phyloP scores from a whole-genome alignment of 2,113 vertebrate genomes.

The Toxotes jaculatrix region DNA sequence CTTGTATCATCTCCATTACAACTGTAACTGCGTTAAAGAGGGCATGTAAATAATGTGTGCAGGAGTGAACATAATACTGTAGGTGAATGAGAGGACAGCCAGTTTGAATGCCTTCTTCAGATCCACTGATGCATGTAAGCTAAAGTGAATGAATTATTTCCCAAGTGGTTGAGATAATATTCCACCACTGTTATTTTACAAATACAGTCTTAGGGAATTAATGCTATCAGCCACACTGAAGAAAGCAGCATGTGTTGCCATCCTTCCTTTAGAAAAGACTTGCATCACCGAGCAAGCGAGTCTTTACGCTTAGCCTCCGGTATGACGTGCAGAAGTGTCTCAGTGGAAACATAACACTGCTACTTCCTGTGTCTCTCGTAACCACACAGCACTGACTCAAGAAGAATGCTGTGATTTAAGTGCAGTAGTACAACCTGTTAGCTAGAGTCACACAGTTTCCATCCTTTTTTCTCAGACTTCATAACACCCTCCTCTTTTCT shows the following conservation, averaged over 20 bases:
- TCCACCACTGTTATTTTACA: neutral
- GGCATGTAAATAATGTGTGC: neutral
- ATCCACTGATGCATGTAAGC: constrained; percentile 3
- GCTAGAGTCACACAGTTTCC: neutral
- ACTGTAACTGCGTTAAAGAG: neutral
- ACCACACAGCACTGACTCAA: constrained; percentile 9
- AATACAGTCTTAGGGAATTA: constrained; percentile 27
- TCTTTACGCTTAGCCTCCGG: neutral
- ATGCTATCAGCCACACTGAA: neutral
- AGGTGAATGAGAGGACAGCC: neutral
- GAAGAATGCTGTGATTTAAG: constrained; percentile 27
- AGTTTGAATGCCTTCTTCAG: neutral
- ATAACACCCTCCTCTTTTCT: neutral
- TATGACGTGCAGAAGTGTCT: constrained; percentile 24
- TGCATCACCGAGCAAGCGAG: constrained; percentile 20
- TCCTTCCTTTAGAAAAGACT: constrained; percentile 6
- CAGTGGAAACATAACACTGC: constrained; percentile 34
- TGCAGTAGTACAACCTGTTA: constrained; percentile 2
- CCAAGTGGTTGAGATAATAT: neutral
- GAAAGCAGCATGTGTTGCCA: neutral
- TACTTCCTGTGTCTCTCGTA: constrained; percentile 52
- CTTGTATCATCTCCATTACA: neutral
- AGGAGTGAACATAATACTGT: neutral
- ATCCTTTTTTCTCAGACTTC: neutral
- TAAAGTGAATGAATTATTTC: neutral